phyloP scores from a whole-genome alignment of 2,113 vertebrate species.

The Lonchura striata region DNA sequence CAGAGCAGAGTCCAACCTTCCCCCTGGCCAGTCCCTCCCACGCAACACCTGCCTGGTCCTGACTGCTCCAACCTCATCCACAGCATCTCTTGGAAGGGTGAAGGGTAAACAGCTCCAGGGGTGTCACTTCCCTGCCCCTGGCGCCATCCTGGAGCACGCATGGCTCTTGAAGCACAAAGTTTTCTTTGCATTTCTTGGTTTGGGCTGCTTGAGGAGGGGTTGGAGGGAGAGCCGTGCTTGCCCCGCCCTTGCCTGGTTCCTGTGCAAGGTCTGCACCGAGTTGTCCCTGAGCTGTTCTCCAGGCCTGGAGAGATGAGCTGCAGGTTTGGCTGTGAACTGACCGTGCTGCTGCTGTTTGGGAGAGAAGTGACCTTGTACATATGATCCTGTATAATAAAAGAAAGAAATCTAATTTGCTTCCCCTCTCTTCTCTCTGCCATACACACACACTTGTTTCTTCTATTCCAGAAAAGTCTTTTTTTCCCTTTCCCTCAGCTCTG shows the following conservation, averaged over 20 bases:
- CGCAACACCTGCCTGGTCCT: neutral
- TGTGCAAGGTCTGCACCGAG: neutral
- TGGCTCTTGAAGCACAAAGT: constrained; percentile 52
- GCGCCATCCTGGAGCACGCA: neutral
- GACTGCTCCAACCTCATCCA: neutral
- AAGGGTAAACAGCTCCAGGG: neutral
- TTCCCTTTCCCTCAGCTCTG: neutral
- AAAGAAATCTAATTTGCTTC: neutral
- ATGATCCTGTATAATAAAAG: constrained; percentile 72
- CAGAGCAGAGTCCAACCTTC: neutral
- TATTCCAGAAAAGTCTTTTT: neutral
- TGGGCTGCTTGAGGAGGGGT: neutral
- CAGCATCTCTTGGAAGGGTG: neutral
- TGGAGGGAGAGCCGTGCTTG: neutral
- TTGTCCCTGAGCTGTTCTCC: constrained; percentile 30
- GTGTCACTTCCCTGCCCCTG: neutral
- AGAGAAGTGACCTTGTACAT: constrained; percentile 68
- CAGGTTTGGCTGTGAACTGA: constrained; percentile 46
- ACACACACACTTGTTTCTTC: neutral
- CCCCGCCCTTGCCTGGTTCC: neutral
- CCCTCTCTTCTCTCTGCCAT: neutral
- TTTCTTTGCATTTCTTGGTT: constrained; percentile 28
- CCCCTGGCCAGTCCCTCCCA: neutral
- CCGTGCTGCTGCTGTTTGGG: constrained; percentile 35
- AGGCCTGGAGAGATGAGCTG: constrained; percentile 48